Evolutionary conservation across 2,888 invertebrate species (phyloP).

Genomic region (Drosophila koepferae): DNA sequence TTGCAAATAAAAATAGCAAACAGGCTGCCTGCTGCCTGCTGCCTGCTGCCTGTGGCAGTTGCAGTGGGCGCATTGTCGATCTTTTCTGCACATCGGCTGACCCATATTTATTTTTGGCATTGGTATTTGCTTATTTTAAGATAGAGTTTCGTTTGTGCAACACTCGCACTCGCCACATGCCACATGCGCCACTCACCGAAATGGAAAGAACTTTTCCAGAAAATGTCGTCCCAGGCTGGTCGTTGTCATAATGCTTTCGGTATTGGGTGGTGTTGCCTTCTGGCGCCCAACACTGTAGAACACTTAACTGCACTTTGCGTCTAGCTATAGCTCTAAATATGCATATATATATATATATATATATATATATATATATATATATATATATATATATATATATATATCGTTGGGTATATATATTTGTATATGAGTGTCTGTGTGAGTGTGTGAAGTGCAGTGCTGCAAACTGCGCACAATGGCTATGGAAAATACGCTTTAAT

Average conservation of each 20-base stretch:
- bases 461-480: conserved; percentile 69
- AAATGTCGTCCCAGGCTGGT: conserved; percentile 73
- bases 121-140: conserved; percentile 38
- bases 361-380: background rate
- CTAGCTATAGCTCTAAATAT: conserved; percentile 6
- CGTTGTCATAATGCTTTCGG: conserved; percentile 61
- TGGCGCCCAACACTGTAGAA: conserved; percentile 48
- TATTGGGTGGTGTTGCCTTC: background rate
- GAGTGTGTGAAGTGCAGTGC: conserved; percentile 38
- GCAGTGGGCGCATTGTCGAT: conserved; percentile 42
- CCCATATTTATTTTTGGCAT: conserved; percentile 78
- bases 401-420: background rate
- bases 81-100: conserved; percentile 53
- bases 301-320: conserved; percentile 54
- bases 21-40: conserved; percentile 25
- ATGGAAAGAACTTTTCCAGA: conserved; percentile 77
- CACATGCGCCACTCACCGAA: conserved; percentile 62
- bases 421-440: conserved; percentile 4
- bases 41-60: conserved; percentile 26
- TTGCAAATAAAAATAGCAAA: conserved; percentile 41
- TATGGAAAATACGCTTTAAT: conserved; percentile 78
- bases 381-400: background rate
- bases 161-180: background rate
- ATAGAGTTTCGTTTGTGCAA: background rate
- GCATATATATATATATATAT: background rate